Conservation (phyloP, 2,888 invertebrate genomes). For the Operophtera brumata region DNA sequence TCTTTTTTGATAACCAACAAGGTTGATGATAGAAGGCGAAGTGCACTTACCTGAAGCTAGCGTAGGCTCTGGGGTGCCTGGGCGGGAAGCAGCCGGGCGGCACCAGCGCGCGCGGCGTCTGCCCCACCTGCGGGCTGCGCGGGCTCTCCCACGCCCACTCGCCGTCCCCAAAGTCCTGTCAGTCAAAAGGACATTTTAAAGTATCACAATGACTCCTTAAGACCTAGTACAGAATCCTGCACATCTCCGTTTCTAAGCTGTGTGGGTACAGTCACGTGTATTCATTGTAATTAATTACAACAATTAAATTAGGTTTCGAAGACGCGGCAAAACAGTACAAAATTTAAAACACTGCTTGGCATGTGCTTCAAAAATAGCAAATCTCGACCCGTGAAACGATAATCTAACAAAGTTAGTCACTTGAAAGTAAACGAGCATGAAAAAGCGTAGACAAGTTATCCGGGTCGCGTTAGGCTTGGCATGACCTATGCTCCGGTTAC, state of each 20-base stretch:
- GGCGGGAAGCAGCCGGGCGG: constrained; percentile 70
- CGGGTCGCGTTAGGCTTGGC: constrained; percentile 60
- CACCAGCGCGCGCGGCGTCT: constrained; percentile 65
- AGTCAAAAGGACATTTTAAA: background rate
- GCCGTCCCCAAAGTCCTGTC: constrained; percentile 19
- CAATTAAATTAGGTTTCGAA: too few species aligned
- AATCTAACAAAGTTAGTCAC: constrained; percentile 14
- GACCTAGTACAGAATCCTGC: too few species aligned
- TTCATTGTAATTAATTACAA: too few species aligned
- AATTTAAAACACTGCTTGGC: too few species aligned
- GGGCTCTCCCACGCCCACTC: constrained; percentile 67
- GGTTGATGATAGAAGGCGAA: background rate
- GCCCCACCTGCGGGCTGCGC: constrained; percentile 67
- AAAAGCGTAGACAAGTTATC: constrained; percentile 55
- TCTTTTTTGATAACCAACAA: too few species aligned
- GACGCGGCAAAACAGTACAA: too few species aligned
- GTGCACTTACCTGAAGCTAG: constrained; percentile 64
- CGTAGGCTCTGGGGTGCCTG: constrained; percentile 52
- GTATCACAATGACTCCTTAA: too few species aligned
- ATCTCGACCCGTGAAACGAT: background rate
- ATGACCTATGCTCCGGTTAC: constrained; percentile 43
- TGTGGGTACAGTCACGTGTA: too few species aligned
- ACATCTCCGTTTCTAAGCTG: too few species aligned
- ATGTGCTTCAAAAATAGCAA: too few species aligned
- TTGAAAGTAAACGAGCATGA: constrained; percentile 50